These are phyloP conservation scores for Diplodus puntazzo DNA, from an alignment of 2,797 vertebrate species.

Conservation along the genomic window DNA sequence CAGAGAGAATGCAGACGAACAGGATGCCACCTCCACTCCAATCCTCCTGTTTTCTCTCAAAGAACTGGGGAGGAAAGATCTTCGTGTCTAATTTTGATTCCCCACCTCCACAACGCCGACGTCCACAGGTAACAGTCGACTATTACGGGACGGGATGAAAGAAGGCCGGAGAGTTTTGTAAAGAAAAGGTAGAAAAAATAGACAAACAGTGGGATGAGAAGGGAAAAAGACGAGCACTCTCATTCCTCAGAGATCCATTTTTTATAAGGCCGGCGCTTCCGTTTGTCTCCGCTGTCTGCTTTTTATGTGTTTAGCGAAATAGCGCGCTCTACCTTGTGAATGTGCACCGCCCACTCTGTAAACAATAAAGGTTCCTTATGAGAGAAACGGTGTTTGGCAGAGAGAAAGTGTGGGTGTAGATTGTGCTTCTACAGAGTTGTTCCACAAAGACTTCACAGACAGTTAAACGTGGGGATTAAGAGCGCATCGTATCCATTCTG, in stretches of 20 bases:
- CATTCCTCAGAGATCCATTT: constrained; percentile 57
- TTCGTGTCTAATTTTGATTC: constrained; percentile 37
- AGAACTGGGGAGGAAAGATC: constrained; percentile 2
- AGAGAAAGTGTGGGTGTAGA: not conserved
- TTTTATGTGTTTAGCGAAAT: constrained; percentile 58
- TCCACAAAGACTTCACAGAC: constrained; percentile 27
- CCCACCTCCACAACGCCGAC: constrained; percentile 18
- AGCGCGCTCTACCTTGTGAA: constrained; percentile 31
- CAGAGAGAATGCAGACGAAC: constrained; percentile 10
- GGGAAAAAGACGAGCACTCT: constrained; percentile 44
- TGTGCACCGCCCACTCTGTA: constrained; percentile 62
- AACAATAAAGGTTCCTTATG: constrained; percentile 58
- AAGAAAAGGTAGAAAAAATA: constrained; percentile 59
- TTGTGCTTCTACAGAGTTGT: constrained; percentile 28
- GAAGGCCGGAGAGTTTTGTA: constrained; percentile 38
- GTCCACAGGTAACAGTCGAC: constrained; percentile 24
- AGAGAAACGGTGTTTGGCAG: constrained; percentile 30
- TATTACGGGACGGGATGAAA: constrained; percentile 33
- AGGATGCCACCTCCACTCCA: constrained; percentile 4
- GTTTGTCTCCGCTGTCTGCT: constrained; percentile 49
- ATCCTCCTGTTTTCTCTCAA: not conserved
- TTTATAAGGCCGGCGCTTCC: constrained; percentile 50
- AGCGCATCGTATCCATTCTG: not conserved
- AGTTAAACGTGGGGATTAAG: constrained; percentile 10
- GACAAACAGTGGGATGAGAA: constrained; percentile 51